A percentile compares a stretch with the other conserved stretches of the same genome.
These are phyloP conservation scores for Clunio marinus DNA, from an alignment of 2,888 invertebrate species.

Conservation along the genomic window DNA sequence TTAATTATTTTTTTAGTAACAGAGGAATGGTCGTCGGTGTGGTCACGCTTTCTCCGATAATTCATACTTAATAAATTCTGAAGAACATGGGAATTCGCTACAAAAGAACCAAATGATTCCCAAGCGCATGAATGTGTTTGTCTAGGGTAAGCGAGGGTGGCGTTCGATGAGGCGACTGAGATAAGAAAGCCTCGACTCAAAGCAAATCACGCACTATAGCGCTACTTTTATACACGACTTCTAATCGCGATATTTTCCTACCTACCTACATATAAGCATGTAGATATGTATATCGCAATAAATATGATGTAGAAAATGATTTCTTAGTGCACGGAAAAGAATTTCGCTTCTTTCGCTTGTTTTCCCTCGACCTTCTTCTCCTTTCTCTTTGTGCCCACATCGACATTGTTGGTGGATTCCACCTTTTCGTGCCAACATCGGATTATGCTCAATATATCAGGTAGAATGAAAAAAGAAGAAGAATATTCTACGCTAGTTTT, in stretches of 20 bases:
- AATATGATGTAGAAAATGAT: neutral
- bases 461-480: neutral
- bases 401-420: constrained; percentile 12
- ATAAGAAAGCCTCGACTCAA: constrained; percentile 26
- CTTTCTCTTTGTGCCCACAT: no score
- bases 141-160: neutral
- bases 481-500: neutral
- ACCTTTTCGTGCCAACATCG: constrained; percentile 39
- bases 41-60: neutral
- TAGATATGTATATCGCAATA: no score
- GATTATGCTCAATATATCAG: constrained; percentile 9
- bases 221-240: constrained; percentile 7
- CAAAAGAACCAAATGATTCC: neutral
- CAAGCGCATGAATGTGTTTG: constrained; percentile 1
- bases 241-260: constrained; percentile 34
- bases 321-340: constrained; percentile 4
- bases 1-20: neutral
- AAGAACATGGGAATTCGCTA: neutral
- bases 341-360: neutral
- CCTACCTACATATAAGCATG: no score
- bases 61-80: neutral
- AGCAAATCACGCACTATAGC: constrained; percentile 32
- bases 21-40: neutral
- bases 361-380: no score
- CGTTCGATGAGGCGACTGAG: constrained; percentile 9